These are phyloP conservation scores for Saxidomus purpurata DNA, from an alignment of 1,140 invertebrate genomes.

Conservation along the genomic window DNA sequence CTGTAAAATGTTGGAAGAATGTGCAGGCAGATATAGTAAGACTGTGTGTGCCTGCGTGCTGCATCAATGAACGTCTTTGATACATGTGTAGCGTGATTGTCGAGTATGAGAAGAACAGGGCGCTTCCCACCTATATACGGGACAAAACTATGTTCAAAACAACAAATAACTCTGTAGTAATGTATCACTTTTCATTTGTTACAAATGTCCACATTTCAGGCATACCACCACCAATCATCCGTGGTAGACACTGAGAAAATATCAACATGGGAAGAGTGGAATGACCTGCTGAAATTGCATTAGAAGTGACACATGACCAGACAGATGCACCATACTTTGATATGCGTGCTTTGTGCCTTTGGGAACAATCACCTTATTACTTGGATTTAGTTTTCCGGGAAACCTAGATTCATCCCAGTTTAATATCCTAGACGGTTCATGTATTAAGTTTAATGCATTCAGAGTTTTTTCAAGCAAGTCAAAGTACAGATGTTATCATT, in stretches of 20 bases:
- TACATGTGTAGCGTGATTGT: constrained; percentile 26
- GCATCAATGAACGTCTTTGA: constrained; percentile 29
- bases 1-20: background rate
- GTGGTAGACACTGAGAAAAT: background rate
- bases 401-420: constrained; percentile 1
- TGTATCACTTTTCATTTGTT: background rate
- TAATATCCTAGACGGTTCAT: background rate
- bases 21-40: constrained; percentile 27
- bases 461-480: constrained; percentile 1
- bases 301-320: constrained; percentile 5
- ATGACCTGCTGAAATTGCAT: constrained; percentile 15
- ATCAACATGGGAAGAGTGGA: background rate
- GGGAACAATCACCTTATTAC: constrained; percentile 20
- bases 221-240: background rate
- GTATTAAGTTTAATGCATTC: background rate
- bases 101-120: background rate
- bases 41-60: background rate
- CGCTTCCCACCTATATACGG: background rate
- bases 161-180: constrained; percentile 7
- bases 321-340: background rate
- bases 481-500: constrained; percentile 2
- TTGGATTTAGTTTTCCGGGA: constrained; percentile 17
- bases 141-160: background rate
- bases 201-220: background rate
- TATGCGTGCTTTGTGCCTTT: constrained; percentile 14